Evolutionary conservation across 1,140 invertebrate genomes (phyloP), one percentile per base, ranked within the genome.

Genomic region (Drosophila subpulchrella): DNA sequence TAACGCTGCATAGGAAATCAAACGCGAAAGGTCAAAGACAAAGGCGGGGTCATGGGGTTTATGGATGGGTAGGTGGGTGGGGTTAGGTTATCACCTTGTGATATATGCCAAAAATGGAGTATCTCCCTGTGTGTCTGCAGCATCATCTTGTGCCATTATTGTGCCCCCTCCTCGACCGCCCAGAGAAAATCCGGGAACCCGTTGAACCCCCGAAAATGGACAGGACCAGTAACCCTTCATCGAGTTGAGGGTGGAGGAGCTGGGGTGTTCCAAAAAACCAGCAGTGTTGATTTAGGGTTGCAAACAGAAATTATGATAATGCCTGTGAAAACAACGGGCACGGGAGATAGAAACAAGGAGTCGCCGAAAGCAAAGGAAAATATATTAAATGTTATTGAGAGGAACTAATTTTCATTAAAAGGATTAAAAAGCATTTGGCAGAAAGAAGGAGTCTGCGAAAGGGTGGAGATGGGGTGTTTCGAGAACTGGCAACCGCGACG

Each of bases 371-470:
- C 85, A 62, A 80, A 91, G 81, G 81, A 80, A 91, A 91, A 91
- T 84, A 91, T 91, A 91, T 91, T 91, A 91, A 91, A 91, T 88
- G 83, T 88, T 91, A 91, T 91, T 91, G 88, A 91, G 88, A 91
- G 88, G 83, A 91, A 91, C 88, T 91, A 91, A 91, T 91, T 91
- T 91, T 91, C 88, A 91, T 91, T 91, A 91, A 91, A 91, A 91
- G 88, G 88, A 91, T 91, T 91, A 91, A 91, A 91, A 89, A 90
- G 81, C 81, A 81, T 84, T 86, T 83, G 79, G 83, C 83, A 61
- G 53, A 61, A 53, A 42, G 55, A 32, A 50, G 42, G 65, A 57
- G 66, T 55, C 48, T 39, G 50, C 38, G 10, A 27, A 15, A 24
- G 48, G 32, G 12, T 8, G 8, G 30, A 27, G 13, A 6, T 20